Evolutionary conservation across 1,140 invertebrate genomes (phyloP).

Genomic region (Brachionus manjavacas): DNA sequence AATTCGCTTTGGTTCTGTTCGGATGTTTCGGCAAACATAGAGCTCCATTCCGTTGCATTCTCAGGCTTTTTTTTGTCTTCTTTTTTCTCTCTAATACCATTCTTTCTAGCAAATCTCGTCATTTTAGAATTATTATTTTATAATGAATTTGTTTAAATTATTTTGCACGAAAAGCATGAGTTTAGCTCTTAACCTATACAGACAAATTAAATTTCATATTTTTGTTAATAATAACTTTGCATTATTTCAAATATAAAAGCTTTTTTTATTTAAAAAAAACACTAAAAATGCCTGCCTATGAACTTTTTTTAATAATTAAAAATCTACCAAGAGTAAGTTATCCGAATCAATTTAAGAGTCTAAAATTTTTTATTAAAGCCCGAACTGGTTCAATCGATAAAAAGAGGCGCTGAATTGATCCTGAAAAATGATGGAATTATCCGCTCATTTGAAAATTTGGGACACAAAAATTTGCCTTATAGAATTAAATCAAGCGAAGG

Average conservation of each 20-base stretch:
- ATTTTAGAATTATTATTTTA: constrained; percentile 55
- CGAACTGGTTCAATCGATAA: constrained; percentile 34
- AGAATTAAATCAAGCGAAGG: constrained; percentile 10
- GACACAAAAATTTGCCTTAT: constrained; percentile 13
- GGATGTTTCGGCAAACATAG: constrained; percentile 61
- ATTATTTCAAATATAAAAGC: not conserved
- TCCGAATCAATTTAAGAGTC: not conserved
- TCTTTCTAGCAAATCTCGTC: constrained; percentile 69
- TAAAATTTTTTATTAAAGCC: not conserved
- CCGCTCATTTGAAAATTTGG: constrained; percentile 38
- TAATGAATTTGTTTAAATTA: not conserved
- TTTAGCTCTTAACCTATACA: not conserved
- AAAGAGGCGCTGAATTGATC: constrained; percentile 12
- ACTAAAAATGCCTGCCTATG: constrained; percentile 28
- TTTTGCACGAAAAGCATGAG: not conserved
- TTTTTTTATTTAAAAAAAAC: not conserved
- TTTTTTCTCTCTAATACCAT: constrained; percentile 70
- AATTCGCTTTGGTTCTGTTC: constrained; percentile 26
- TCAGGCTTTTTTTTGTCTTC: constrained; percentile 62
- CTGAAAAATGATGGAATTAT: constrained; percentile 28
- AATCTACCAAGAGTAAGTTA: constrained; percentile 24
- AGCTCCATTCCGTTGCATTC: constrained; percentile 67
- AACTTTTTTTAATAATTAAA: constrained; percentile 35
- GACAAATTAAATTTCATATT: not conserved
- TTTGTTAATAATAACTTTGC: constrained; percentile 3